Base-by-base conservation (phyloP, 2,797 vertebrate species). In the Cygnus olor region DNA sequence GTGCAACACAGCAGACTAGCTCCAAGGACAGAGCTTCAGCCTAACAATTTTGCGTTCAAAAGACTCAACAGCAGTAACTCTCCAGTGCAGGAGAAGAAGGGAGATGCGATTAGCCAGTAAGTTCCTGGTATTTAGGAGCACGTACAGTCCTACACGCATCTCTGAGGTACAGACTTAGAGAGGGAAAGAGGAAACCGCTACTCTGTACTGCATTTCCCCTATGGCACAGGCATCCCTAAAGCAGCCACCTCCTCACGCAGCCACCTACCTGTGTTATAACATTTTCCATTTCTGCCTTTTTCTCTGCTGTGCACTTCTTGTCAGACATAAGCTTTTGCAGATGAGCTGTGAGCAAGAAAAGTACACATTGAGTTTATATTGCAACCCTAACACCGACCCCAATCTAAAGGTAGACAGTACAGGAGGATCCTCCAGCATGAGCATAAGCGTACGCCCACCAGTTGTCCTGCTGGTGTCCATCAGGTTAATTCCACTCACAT, bases 301-400 rank as follows among this genome's bases (percentile, higher is more conserved):
- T 99, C 95, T 99, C 99, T 22, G 98, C 98, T 4, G 98, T 38
- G 93, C 99, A 99, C 90, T 99, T 99, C 98, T 99, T 99, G 96
- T 99, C 99, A 76, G 99, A 99, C 99, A 99, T 99, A 91, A 99
- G 93, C 95, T 99, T 99, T 97, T 99, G 99, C 82, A 99, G 98
- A 91, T 99, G 99, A 95, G 99, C 99, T 99, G 71, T 1, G 83
- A 93, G 40, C 84, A 78, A 88, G 91, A 14, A 9, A 95, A 88
- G 54, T 2, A 53, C 1, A 4, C 9, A 3, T 2, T 66, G 78
- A 95, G 32, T 69, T 95, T 30, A 69, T 5, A 63, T 1, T 19
- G n/a, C 30, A 60, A 44, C 5, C 28, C 28, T 54, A 78, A 3
- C 51, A 14, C 9, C 14, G 36, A 79, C 3, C 24, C 17, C 51